Evolutionary conservation across 2,888 invertebrate species (phyloP).

Genomic region (Netelia inedita): DNA sequence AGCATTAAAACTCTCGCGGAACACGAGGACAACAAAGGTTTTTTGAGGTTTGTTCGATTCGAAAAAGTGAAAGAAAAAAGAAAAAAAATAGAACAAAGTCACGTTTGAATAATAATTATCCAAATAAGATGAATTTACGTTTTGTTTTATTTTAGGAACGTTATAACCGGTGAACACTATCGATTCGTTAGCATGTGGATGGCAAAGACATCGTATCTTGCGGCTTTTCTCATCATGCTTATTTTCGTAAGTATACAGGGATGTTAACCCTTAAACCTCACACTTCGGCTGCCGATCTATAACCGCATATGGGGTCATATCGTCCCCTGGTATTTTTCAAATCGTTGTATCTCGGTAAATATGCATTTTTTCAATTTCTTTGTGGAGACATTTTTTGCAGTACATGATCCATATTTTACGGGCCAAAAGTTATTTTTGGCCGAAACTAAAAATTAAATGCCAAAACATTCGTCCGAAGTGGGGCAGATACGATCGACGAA

Average conservation of each 20-base stretch:
- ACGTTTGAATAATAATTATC: constrained; percentile 15
- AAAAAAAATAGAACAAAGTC: constrained; percentile 25
- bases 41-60: constrained; percentile 88
- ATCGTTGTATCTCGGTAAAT: no score
- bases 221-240: constrained; percentile 98
- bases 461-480: no score
- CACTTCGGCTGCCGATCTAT: no score
- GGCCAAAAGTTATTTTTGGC: no score
- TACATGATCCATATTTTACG: no score
- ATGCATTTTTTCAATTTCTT: no score
- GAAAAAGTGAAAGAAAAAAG: no score
- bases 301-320: no score
- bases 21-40: constrained; percentile 98
- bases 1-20: constrained; percentile 98
- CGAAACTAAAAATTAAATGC: no score
- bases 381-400: no score
- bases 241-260: constrained; percentile 95
- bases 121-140: constrained; percentile 49
- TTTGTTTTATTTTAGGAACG: constrained; percentile 89
- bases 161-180: constrained; percentile 99
- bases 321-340: no score
- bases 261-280: not conserved
- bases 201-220: constrained; percentile 96
- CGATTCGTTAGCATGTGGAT: constrained; percentile 99
- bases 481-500: no score